These are phyloP conservation scores for Lerema accius DNA, from an alignment of 1,140 invertebrate species.

Conservation along the genomic window DNA sequence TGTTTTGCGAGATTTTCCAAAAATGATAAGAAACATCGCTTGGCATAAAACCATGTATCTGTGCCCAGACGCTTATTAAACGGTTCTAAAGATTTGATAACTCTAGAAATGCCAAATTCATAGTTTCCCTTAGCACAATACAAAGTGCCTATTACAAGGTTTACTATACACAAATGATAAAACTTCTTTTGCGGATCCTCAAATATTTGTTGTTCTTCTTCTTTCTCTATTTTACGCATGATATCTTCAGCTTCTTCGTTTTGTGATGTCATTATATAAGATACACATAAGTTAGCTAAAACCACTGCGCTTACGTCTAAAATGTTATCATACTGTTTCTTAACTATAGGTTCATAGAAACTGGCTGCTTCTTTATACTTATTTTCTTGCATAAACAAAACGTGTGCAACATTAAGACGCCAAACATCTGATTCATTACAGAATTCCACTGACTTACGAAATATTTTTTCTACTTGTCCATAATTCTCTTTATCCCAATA, in stretches of 20 bases:
- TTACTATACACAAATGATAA: constrained; percentile 99
- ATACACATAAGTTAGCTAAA: constrained; percentile 98
- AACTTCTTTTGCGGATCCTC: constrained; percentile 97
- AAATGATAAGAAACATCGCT: constrained; percentile 96
- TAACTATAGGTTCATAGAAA: constrained; percentile 99
- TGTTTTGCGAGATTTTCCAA: constrained; percentile 97
- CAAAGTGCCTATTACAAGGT: constrained; percentile 98
- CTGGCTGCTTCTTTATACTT: constrained; percentile 99
- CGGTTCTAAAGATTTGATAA: constrained; percentile 98
- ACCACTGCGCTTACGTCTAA: constrained; percentile 98
- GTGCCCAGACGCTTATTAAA: constrained; percentile 97
- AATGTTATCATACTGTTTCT: constrained; percentile 98
- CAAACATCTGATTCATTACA: constrained; percentile 98
- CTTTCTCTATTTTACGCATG: constrained; percentile 99
- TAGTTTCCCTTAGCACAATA: constrained; percentile 99
- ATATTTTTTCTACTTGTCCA: constrained; percentile 96
- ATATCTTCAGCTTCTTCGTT: constrained; percentile 99
- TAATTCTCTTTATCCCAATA: constrained; percentile 99
- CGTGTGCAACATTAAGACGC: constrained; percentile 99
- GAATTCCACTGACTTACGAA: constrained; percentile 98
- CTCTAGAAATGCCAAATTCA: constrained; percentile 98
- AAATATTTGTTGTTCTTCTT: constrained; percentile 96
- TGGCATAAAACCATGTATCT: constrained; percentile 99
- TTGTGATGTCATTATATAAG: constrained; percentile 99
- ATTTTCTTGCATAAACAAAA: constrained; percentile 99